Base-by-base conservation (phyloP, 2,113 vertebrate species). In the Sakesphorus luctuosus region DNA sequence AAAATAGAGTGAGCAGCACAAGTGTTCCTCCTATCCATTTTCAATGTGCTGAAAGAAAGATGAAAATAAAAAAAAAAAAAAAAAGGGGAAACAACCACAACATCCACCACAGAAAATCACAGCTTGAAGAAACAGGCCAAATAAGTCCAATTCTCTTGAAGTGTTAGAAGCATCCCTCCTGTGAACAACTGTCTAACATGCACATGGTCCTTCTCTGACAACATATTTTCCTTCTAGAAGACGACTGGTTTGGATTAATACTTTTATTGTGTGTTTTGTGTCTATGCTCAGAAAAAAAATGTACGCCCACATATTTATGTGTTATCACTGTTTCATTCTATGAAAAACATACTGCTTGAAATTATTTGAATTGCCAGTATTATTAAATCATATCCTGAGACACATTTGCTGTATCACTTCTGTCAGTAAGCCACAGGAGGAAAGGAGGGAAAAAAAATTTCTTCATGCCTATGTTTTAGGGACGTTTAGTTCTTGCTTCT, bases 401-500 rank as follows among this genome's bases (percentile, higher is more conserved):
- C 43, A 35, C 13, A 66, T 69, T 83, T 62, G 65, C 56, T 81
- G 18, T 12, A 58, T 59, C 43, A 28, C 24, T 88, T 81, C 78
- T 91, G 47, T 73, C 84, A 91, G 44, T 50, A 78, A 94, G 18
- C 14, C 56, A 44, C 8, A 17, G 24, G 4, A 25, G n/a, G 18
- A 46, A 55, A 17, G 14, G 3, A 11, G 31, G 31, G 17, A 7
- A 26, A 58, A 62, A 67, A 56, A n/a, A n/a, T n/a, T 11, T 16
- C 10, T 69, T 78, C 40, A 50, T 59, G 29, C 33, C 33, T 74
- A 90, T 63, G 56, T 84, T 95, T 93, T 63, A 28, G 67, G 84
- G 91, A 95, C 73, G 94, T 88, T 96, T 90, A 92, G 72, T 90
- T 96, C 87, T 66, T 75, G 10, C 38, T 87, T 47, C 36, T 87